Evolutionary conservation across 1,140 invertebrate genomes (phyloP), one percentile per base, ranked within the genome.

Genomic region (Cardiocondyla obscurior): DNA sequence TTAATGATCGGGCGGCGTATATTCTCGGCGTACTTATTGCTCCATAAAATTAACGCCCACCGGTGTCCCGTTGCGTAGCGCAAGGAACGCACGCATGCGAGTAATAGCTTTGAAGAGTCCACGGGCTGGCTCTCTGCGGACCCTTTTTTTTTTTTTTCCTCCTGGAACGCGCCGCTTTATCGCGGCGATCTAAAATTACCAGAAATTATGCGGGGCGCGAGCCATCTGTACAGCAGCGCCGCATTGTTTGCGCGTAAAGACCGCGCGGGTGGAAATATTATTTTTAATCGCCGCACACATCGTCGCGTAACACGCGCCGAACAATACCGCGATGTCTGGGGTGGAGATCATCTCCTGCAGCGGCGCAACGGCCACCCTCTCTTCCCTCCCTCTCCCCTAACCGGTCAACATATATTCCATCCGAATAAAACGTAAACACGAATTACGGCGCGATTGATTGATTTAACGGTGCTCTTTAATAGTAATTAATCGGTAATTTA

Each of bases 111-210:
- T 81, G 33, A 70, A 81, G 19, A 58, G 64, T 30, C 49, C 46
- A 33, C 19, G 49, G 49, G 5, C n/a, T n/a, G n/a, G 0, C 14
- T 39, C 33, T 22, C 69, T 70, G 5, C 25, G 69, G 44, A 30
- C 25, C 44, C 22, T 7, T 46, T 74, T 82, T 81, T 76, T 82
- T 81, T 76, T n/a, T 74, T 39, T 10, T 39, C 10, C 57, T 33
- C 44, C 14, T 30, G 67, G 33, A 36, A 58, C 28, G 25, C 25
- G 42, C 42, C 57, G 57, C 57, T 82, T 82, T 82, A 76, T 82
- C 81, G 33, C 70, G 70, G 22, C 36, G 69, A 82, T 82, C 81
- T 82, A 76, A 74, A 82, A 82, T 82, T 82, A 82, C 57, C 70
- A 19, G 69, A 74, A 82, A 82, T 82, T 82, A 82, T 82, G 70